Evolutionary conservation across 2,888 invertebrate species (phyloP).

Genomic region (Ennomos erosarius): DNA sequence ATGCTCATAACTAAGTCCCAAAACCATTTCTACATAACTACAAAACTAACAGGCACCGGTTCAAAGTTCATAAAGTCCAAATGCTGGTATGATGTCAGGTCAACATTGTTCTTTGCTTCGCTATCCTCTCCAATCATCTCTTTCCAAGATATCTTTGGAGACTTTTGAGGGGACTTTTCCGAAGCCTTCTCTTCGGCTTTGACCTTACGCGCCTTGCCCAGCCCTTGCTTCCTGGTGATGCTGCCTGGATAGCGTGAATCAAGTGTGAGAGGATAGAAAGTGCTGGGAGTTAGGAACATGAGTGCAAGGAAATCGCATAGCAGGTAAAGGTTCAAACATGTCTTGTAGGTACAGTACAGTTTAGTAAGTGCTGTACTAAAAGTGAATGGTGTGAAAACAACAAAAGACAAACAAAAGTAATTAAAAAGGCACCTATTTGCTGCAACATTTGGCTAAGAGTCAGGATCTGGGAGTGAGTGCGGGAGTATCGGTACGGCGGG

Average conservation of each 20-base stretch:
- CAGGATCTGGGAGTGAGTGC: slow-evolving; percentile 74
- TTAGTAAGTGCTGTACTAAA: neutral
- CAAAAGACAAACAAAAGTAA: slow-evolving; percentile 23
- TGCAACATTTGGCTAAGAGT: slow-evolving; percentile 80
- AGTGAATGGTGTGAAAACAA: neutral
- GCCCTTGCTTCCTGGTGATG: slow-evolving; percentile 71
- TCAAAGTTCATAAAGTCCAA: slow-evolving; percentile 75
- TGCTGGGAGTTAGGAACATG: neutral
- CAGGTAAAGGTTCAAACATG: neutral
- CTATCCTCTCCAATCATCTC: slow-evolving; percentile 52
- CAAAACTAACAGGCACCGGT: slow-evolving; percentile 67
- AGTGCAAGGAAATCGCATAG: slow-evolving; percentile 4
- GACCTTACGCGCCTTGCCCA: slow-evolving; percentile 60
- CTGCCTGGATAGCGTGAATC: slow-evolving; percentile 61
- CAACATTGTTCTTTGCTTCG: slow-evolving; percentile 49
- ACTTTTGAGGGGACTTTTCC: slow-evolving; percentile 50
- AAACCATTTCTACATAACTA: slow-evolving; percentile 32
- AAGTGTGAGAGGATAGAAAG: slow-evolving; percentile 14
- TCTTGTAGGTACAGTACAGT: no score
- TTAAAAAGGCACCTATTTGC: slow-evolving; percentile 71
- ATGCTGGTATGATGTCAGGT: slow-evolving; percentile 58
- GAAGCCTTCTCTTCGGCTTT: slow-evolving; percentile 63
- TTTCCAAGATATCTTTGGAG: slow-evolving; percentile 61
- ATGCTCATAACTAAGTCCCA: slow-evolving; percentile 58
- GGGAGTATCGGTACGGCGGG: slow-evolving; percentile 85